Evolutionary conservation across 2,888 invertebrate species (phyloP).

Genomic region (Anticlea derivata): DNA sequence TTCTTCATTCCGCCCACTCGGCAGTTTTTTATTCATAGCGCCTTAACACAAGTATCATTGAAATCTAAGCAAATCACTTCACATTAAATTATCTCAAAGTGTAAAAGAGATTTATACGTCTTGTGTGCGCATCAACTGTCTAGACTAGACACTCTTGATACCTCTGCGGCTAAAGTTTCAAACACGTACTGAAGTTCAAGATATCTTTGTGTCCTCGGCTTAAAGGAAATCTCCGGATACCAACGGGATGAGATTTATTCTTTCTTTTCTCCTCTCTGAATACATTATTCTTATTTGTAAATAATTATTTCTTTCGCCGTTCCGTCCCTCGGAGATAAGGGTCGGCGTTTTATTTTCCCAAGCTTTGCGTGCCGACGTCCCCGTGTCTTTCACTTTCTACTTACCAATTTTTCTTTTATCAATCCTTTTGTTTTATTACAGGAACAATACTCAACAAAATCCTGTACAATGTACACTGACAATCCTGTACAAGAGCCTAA

Average conservation of each 20-base stretch:
- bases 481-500: background rate
- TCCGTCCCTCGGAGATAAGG: slow-evolving; percentile 42
- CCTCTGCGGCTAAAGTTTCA: slow-evolving; percentile 19
- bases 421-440: background rate
- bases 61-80: slow-evolving; percentile 5
- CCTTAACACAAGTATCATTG: too few species aligned
- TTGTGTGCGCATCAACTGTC: slow-evolving; percentile 17
- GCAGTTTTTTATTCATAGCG: too few species aligned
- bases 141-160: slow-evolving; percentile 26
- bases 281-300: slow-evolving; percentile 67
- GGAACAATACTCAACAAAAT: background rate
- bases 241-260: slow-evolving; percentile 54
- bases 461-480: too few species aligned
- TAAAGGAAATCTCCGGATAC: slow-evolving; percentile 46
- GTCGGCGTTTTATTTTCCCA: slow-evolving; percentile 42
- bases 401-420: slow-evolving; percentile 8
- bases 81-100: slow-evolving; percentile 13
- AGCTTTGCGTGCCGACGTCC: slow-evolving; percentile 15
- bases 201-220: slow-evolving; percentile 38
- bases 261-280: slow-evolving; percentile 55
- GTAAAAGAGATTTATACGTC: slow-evolving; percentile 7
- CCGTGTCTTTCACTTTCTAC: slow-evolving; percentile 3
- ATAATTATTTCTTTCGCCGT: slow-evolving; percentile 55
- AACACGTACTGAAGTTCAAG: slow-evolving; percentile 23
- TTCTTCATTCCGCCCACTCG: too few species aligned